Conservation (phyloP, 2,888 invertebrate species). For the Macaria notata region DNA sequence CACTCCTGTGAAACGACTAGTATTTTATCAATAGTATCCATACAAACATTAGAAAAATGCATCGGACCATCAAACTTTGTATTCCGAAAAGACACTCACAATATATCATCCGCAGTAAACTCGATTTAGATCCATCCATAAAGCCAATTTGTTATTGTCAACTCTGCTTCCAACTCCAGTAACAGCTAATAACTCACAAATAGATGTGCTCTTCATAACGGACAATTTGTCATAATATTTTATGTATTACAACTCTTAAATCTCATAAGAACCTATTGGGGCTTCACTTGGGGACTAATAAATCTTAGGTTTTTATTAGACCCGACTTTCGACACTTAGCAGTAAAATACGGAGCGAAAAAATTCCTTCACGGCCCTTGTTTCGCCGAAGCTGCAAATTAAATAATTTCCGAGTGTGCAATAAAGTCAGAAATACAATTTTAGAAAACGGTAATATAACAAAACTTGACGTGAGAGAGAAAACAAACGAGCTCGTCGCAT, state of each 20-base stretch:
- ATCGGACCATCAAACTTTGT: conserved; percentile 5
- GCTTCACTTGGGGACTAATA: conserved; percentile 45
- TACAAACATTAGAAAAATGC: conserved; percentile 2
- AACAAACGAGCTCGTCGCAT: no score
- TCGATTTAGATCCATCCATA: conserved; percentile 25
- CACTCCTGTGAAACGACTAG: no score
- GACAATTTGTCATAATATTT: conserved; percentile 45
- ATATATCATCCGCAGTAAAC: conserved; percentile 20
- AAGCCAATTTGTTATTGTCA: conserved; percentile 32
- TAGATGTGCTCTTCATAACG: conserved; percentile 25
- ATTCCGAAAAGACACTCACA: conserved; percentile 5
- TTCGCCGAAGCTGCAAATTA: conserved; percentile 19
- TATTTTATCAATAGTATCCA: background rate
- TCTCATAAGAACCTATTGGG: conserved; percentile 45
- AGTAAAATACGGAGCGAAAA: conserved; percentile 21
- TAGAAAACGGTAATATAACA: conserved; percentile 22
- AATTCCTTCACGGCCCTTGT: conserved; percentile 16
- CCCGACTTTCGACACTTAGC: conserved; percentile 41
- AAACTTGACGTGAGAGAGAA: background rate
- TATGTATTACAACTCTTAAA: conserved; percentile 41
- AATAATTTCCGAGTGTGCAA: conserved; percentile 19
- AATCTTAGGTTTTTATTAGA: conserved; percentile 49
- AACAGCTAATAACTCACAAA: conserved; percentile 32
- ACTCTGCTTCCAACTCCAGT: conserved; percentile 29
- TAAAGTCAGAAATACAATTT: conserved; percentile 23